Evolutionary conservation across 2,797 vertebrate species (phyloP).

Genomic region (Onychomys arenicola): DNA sequence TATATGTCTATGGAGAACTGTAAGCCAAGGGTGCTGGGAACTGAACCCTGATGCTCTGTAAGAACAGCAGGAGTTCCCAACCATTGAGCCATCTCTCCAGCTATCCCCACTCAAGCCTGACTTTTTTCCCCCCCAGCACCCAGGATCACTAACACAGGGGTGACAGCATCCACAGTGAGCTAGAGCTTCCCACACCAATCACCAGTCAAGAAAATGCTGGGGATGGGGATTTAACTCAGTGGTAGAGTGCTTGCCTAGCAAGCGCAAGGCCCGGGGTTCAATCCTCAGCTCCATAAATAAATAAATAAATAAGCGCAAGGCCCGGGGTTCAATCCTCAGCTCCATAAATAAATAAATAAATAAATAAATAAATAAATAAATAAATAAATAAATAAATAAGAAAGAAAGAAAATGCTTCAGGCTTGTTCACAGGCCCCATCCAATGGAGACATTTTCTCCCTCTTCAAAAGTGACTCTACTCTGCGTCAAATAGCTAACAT

Average conservation of each 20-base stretch:
- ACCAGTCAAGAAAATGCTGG: neutral
- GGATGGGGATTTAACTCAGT: no score
- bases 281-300: no score
- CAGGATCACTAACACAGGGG: neutral
- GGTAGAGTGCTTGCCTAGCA: no score
- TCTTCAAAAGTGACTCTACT: neutral
- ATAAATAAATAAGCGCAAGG: no score
- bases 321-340: no score
- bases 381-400: no score
- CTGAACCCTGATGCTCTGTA: neutral
- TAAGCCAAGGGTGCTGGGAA: neutral
- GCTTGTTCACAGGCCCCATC: neutral
- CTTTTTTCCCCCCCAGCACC: neutral
- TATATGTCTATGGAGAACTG: neutral
- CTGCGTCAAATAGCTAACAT: neutral
- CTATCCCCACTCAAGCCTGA: neutral
- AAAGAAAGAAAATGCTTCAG: no score
- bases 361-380: no score
- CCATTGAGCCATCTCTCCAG: neutral
- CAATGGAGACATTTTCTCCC: neutral
- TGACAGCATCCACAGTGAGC: neutral
- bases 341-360: no score
- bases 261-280: no score
- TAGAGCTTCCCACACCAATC: neutral
- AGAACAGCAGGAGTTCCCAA: neutral